Base-by-base conservation (phyloP, 2,888 invertebrate species). In the Tridacna crocea region DNA sequence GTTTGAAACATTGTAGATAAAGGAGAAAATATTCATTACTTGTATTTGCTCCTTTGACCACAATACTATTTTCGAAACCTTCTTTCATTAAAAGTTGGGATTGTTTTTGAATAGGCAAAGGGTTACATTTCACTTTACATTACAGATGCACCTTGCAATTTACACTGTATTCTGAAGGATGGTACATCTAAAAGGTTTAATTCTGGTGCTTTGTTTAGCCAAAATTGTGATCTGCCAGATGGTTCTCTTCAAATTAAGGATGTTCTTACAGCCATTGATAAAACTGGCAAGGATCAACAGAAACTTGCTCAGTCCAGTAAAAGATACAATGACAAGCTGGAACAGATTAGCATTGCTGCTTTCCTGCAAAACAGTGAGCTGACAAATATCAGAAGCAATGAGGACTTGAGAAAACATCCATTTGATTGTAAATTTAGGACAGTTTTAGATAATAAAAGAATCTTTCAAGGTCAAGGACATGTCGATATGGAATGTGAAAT, bases 211-310 rank as follows among this genome's bases (percentile, higher is more conserved):
- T 22, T 60, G 4, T 48, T 65, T 17, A 47, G 24, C 17, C 46
- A 79, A 26, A 17, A 15, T 11, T 2, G n/a, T 51, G 55, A 48
- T 17, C 8, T 47, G 60, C 17, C 48, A 51, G 26, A 48, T 24
- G 36, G 46, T n/a, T 51, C 47, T n/a, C 61, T 79, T 24, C 72
- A 75, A 15, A 74, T 87, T n/a, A 87, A 81, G 72, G 79, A 87
- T 47, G 72, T 83, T 36, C 72, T 87, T 24, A 24, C 66, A 0
- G 75, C 79, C 27, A 79, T 87, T 13, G 81, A 85, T 36, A 47
- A 72, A 17, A 73, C 84, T 46, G 79, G 79, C 26, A 66, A 26
- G 15, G 66, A 81, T 26, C 82, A 72, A 58, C 75, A 82, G 17
- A 19, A 60, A 15, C 19, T 87, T 17, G 63, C 47, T 19, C 60